Conservation (phyloP, 2,888 invertebrate species). For the Drosophila tripunctata region DNA sequence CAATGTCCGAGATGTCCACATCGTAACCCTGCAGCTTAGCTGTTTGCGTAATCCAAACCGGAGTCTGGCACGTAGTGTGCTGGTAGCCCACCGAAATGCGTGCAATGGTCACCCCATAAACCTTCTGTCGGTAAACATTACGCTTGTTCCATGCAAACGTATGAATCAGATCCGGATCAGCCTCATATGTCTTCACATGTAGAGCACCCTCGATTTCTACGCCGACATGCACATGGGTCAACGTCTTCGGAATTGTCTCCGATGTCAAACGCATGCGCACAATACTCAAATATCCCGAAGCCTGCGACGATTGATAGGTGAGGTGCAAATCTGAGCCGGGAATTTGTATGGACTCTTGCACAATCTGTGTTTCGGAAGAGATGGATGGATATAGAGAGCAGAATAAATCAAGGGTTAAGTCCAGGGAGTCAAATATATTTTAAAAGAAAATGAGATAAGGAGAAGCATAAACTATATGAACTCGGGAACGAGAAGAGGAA, state of each 20-base stretch:
- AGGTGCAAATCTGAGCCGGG: constrained; percentile 97
- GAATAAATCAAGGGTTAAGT: neutral
- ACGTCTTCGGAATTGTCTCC: constrained; percentile 90
- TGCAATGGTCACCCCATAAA: constrained; percentile 94
- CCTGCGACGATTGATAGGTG: constrained; percentile 97
- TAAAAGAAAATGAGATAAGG: neutral
- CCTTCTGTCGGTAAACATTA: constrained; percentile 98
- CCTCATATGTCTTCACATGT: constrained; percentile 96
- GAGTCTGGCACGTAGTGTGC: constrained; percentile 92
- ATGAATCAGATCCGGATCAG: constrained; percentile 97
- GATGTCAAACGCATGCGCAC: constrained; percentile 95
- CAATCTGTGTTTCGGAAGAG: constrained; percentile 87
- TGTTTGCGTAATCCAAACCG: constrained; percentile 98
- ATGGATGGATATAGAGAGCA: neutral
- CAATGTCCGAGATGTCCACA: constrained; percentile 97
- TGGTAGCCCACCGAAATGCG: constrained; percentile 97
- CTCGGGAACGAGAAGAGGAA: neutral
- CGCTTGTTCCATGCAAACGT: constrained; percentile 99
- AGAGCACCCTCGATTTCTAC: constrained; percentile 97
- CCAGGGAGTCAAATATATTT: neutral
- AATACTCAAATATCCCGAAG: constrained; percentile 96
- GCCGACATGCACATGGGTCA: constrained; percentile 95
- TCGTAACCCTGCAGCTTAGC: constrained; percentile 97
- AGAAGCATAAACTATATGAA: no score
- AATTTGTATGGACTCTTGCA: constrained; percentile 97